Evolutionary conservation across 1,140 invertebrate genomes (phyloP).

Genomic region (Trichoplusia ni): DNA sequence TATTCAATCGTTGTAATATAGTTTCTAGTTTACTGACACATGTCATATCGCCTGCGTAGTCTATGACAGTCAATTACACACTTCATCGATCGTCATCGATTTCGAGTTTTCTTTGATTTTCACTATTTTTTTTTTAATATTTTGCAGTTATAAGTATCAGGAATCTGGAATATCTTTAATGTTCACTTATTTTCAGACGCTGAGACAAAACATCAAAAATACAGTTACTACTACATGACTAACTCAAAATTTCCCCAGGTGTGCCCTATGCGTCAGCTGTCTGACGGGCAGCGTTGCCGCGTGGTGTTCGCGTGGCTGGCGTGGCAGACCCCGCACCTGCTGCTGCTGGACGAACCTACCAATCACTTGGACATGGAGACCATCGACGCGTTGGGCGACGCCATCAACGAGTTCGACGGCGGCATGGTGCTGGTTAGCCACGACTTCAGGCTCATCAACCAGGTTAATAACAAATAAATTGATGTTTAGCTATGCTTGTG

Average conservation of each 20-base stretch:
- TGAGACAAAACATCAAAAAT: too few species aligned
- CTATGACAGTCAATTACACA: too few species aligned
- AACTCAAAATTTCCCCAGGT: slow-evolving; percentile 87
- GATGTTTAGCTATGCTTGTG: too few species aligned
- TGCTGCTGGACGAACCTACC: slow-evolving; percentile 98
- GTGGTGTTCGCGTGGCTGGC: slow-evolving; percentile 99
- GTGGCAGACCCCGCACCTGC: slow-evolving; percentile 96
- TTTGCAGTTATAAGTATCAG: too few species aligned
- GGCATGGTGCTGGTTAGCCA: slow-evolving; percentile 98
- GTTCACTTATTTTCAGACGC: too few species aligned
- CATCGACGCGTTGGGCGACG: slow-evolving; percentile 98
- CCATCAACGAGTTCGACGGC: slow-evolving; percentile 98
- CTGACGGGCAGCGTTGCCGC: slow-evolving; percentile 98
- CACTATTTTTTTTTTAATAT: too few species aligned
- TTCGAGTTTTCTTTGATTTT: too few species aligned
- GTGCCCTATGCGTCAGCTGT: slow-evolving; percentile 98
- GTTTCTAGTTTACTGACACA: neutral
- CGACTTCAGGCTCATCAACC: slow-evolving; percentile 99
- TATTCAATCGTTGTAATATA: neutral
- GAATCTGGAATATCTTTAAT: too few species aligned
- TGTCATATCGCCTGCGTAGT: too few species aligned
- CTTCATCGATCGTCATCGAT: too few species aligned
- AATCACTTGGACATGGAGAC: slow-evolving; percentile 99
- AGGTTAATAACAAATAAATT: slow-evolving; percentile 83
- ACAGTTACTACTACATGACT: too few species aligned